A percentile compares a stretch with the other conserved stretches of the same genome.
phyloP scores from a whole-genome alignment of 2,888 invertebrate genomes.

The Morpho helenor region DNA sequence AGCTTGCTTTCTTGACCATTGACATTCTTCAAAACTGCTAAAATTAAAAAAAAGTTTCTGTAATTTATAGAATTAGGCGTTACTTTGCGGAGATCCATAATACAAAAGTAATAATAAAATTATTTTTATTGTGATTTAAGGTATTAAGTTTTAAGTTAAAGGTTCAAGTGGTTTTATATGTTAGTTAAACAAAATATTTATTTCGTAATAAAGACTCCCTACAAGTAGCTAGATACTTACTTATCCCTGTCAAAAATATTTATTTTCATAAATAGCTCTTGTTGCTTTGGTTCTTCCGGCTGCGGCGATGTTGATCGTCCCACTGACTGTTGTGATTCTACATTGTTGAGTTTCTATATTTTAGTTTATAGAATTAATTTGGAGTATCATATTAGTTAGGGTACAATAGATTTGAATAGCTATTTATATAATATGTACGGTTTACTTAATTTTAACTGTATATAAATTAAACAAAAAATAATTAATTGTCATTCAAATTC shows the following conservation, averaged over 20 bases:
- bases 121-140: too few relatives aligned
- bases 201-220: neutral
- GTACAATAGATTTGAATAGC: too few relatives aligned
- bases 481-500: too few relatives aligned
- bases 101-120: too few relatives aligned
- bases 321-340: conserved; percentile 49
- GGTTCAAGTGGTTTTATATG: neutral
- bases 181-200: neutral
- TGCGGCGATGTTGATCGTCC: conserved; percentile 42
- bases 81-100: too few relatives aligned
- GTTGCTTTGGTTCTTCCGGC: conserved; percentile 55
- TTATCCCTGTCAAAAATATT: conserved; percentile 65
- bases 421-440: too few relatives aligned
- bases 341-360: conserved; percentile 68
- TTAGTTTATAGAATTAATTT: neutral
- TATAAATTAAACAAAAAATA: too few relatives aligned
- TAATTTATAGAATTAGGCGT: too few relatives aligned
- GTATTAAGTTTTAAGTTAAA: too few relatives aligned
- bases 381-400: too few relatives aligned
- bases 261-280: conserved; percentile 61
- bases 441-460: too few relatives aligned
- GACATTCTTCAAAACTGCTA: conserved; percentile 78
- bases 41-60: conserved; percentile 24
- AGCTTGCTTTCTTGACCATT: conserved; percentile 93
- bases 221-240: conserved; percentile 40